Evolutionary conservation across 2,797 vertebrate genomes (phyloP).

Genomic region (Gymnocypris eckloni): DNA sequence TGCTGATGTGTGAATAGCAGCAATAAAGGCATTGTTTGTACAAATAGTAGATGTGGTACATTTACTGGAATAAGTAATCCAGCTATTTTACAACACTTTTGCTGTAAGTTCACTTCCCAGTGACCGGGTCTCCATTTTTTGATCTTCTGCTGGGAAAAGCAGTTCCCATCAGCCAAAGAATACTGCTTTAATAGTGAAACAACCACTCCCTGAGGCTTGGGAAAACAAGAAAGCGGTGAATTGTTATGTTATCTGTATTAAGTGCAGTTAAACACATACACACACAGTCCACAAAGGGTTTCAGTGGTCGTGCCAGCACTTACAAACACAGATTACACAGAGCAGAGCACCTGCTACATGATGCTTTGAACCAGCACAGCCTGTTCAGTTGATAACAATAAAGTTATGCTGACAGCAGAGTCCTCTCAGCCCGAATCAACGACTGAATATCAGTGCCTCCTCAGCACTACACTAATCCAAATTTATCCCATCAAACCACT

Average conservation of each 20-base stretch:
- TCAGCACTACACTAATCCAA: conserved; percentile 37
- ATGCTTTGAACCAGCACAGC: conserved; percentile 24
- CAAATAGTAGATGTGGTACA: background rate
- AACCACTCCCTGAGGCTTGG: conserved; percentile 1
- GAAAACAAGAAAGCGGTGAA: conserved; percentile 14
- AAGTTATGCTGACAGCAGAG: conserved; percentile 22
- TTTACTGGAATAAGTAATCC: background rate
- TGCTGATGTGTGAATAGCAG: background rate
- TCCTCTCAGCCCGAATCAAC: conserved; percentile 14
- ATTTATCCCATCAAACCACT: conserved; percentile 43
- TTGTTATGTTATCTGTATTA: conserved; percentile 24
- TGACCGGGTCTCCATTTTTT: conserved; percentile 9
- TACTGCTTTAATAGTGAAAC: conserved; percentile 15
- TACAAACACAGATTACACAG: conserved; percentile 15
- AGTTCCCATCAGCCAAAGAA: background rate
- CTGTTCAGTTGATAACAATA: conserved; percentile 21
- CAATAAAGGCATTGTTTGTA: background rate
- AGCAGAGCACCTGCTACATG: conserved; percentile 14
- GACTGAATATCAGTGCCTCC: conserved; percentile 24
- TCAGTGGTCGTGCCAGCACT: background rate
- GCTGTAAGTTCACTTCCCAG: conserved; percentile 12
- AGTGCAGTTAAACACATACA: background rate
- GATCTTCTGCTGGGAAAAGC: conserved; percentile 8
- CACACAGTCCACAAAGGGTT: background rate
- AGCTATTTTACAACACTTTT: conserved; percentile 19